Percentiles rank a stretch among this genome's conserved stretches.
Conservation (phyloP, 2,113 vertebrate genomes). For the Heterocephalus glaber region DNA sequence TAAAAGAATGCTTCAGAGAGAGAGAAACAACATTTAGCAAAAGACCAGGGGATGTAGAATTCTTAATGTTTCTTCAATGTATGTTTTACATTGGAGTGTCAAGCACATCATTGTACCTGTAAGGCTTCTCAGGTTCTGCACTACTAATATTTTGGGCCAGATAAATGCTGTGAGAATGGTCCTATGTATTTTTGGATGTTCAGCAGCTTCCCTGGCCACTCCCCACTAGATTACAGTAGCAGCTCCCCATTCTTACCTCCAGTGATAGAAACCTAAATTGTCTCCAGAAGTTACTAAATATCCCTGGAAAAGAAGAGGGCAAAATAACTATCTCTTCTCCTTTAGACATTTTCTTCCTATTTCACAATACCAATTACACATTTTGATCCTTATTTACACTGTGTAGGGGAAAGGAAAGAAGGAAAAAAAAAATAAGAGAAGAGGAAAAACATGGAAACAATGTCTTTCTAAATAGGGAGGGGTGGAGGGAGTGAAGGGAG, state of each 20-base stretch:
- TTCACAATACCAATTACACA: no score
- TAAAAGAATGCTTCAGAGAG: neutral
- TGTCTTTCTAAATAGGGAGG: no score
- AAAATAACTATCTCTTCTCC: neutral
- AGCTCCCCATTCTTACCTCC: accelerated
- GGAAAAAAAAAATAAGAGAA: no score
- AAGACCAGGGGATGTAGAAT: neutral
- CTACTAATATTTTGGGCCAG: neutral
- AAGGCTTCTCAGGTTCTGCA: neutral
- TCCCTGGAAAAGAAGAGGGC: accelerated
- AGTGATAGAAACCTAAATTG: neutral
- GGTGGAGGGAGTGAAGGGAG: no score
- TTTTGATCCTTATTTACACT: no score
- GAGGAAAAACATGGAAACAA: no score
- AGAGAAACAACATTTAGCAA: neutral
- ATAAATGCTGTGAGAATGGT: neutral
- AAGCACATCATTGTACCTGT: neutral
- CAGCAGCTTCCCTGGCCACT: neutral
- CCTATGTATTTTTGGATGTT: neutral
- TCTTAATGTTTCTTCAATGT: neutral
- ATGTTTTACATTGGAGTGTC: neutral
- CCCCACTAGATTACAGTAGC: neutral
- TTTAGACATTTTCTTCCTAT: no score
- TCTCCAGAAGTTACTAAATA: neutral
- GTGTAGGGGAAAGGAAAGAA: no score